Evolutionary conservation across 2,888 invertebrate species (phyloP).

Genomic region (Pantelozetes paolii): DNA sequence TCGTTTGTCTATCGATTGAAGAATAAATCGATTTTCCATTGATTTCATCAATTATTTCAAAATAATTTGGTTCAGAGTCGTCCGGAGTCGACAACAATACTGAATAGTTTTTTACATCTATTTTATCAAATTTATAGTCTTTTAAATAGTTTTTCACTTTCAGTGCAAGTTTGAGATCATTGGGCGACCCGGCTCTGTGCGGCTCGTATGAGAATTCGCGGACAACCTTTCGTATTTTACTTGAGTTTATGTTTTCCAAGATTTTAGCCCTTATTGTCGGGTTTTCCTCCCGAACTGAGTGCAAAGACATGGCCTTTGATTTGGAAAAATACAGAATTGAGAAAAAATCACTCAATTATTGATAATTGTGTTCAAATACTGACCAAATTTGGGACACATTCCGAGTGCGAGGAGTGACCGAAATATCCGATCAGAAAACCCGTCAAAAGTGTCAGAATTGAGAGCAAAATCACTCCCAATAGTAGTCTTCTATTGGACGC

Average conservation of each 20-base stretch:
- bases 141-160: constrained; percentile 45
- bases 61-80: constrained; percentile 45
- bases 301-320: constrained; percentile 44
- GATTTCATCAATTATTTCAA: constrained; percentile 44
- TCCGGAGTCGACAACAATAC: constrained; percentile 47
- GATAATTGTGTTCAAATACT: background rate
- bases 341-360: background rate
- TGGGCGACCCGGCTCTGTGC: constrained; percentile 47
- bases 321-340: background rate
- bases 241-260: constrained; percentile 10
- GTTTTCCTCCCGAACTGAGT: constrained; percentile 47
- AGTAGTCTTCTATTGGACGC: constrained; percentile 31
- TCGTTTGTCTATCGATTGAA: background rate
- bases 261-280: constrained; percentile 46
- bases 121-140: constrained; percentile 46
- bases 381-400: constrained; percentile 45
- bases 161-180: constrained; percentile 45
- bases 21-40: constrained; percentile 37
- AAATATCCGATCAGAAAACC: constrained; percentile 48
- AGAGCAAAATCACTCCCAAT: constrained; percentile 44
- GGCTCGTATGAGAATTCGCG: constrained; percentile 44
- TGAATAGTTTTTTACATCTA: constrained; percentile 46
- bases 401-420: constrained; percentile 46
- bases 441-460: constrained; percentile 44
- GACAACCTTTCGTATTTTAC: constrained; percentile 2